Conservation (phyloP, 2,888 invertebrate genomes). For the Himalopsyche anomala region DNA sequence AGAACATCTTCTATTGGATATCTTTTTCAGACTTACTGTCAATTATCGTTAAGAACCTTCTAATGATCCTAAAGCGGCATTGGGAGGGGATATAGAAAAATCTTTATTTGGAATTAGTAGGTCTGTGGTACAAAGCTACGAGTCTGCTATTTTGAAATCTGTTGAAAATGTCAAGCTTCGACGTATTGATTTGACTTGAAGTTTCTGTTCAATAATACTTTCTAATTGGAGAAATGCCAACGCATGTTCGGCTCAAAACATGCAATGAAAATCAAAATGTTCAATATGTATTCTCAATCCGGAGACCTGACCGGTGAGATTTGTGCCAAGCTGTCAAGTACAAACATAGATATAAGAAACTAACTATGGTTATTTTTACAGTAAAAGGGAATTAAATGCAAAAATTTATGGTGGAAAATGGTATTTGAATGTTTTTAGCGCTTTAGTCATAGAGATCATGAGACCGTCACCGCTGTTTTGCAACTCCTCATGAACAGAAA, state of each 20-base stretch:
- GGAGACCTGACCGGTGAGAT: neutral
- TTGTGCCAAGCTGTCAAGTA: slow-evolving; percentile 28
- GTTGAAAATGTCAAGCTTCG: slow-evolving; percentile 24
- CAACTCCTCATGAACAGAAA: too few relatives aligned
- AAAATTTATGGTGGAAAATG: too few relatives aligned
- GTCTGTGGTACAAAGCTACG: neutral
- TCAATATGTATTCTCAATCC: slow-evolving; percentile 19
- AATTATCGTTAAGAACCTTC: too few relatives aligned
- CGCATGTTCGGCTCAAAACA: slow-evolving; percentile 27
- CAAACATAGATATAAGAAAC: neutral
- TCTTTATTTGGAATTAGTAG: slow-evolving; percentile 15
- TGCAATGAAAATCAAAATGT: slow-evolving; percentile 17
- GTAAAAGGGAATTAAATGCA: neutral
- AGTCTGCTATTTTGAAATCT: neutral
- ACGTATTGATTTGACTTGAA: slow-evolving; percentile 38
- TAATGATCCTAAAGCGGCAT: too few relatives aligned
- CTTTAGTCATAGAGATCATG: too few relatives aligned
- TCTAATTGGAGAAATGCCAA: slow-evolving; percentile 33
- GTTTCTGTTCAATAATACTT: slow-evolving; percentile 45
- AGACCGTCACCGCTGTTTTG: too few relatives aligned
- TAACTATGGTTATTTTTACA: neutral
- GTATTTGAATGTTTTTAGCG: too few relatives aligned
- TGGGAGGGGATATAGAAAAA: too few relatives aligned
- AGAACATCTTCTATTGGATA: too few relatives aligned
- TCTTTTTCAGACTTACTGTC: too few relatives aligned